Base-by-base conservation (phyloP, 2,888 invertebrate species). In the Sminthurides aquaticus region DNA sequence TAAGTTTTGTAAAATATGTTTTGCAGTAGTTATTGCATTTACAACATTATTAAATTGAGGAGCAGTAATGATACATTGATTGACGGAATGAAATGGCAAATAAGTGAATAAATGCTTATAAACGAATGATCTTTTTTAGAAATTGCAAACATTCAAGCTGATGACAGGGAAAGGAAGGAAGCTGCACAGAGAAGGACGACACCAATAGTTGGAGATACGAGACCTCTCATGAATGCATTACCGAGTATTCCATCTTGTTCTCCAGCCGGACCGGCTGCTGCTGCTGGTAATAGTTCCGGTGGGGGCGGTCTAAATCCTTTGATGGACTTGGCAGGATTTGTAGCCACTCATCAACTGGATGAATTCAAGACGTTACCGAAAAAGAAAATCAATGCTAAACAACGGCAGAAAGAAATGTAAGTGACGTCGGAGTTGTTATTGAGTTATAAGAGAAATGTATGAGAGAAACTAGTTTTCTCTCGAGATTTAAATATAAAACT, bases 151-250 rank as follows among this genome's bases (percentile, higher is more conserved):
- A 52, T 64, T 15, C 52, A 64, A 29, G 24, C 52, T 15, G 58
- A 29, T 22, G 54, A 59, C 1, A 20, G 26, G 2, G 64, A 64
- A 28, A 58, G 54, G n/a, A 64, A 64, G 43, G 59, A 59, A 26
- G 64, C 59, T n/a, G 52, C 54, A 25, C 58, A 43, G 27, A 49
- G 64, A 24, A 52, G 34, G 27, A 28, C 3, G 8, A 59, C 48
- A 2, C 64, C 64, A 8, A 59, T 64, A 57, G 64, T 64, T n/a
- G 64, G 64, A 11, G 64, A 64, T 34, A 64, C 64, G 3, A 52
- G 49, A 64, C 58, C 64, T 2, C 1, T 64, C 54, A 34, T 52
- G 43, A 57, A 64, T 20, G 64, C 64, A 8, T 29, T 64, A 3
- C 29, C 64, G 24, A 24, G 27, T 3, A 22, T 43, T 2, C 18